Base-by-base conservation (phyloP, 2,888 invertebrate species). In the Brenthis hecate region DNA sequence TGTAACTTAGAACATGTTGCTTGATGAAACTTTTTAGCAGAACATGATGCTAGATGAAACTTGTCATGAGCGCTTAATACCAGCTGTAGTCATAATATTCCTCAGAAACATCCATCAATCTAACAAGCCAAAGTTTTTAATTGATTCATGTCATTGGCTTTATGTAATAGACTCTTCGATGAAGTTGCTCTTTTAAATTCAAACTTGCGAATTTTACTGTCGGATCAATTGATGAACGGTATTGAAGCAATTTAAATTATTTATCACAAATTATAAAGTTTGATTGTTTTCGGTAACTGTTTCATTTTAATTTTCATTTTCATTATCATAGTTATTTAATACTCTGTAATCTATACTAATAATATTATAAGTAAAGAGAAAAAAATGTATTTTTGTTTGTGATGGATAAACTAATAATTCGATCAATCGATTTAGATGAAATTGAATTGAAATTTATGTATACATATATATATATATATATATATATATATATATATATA, bases 141-240 rank as follows among this genome's bases (percentile, higher is more conserved):
- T 51, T 65, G 57, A 65, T 51, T 43, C 6, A 56, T 65, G 56
- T 14, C 65, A 60, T 32, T 60, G 57, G 48, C 53, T 51, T 68
- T 64, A 60, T 68, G 65, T 64, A 63, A 68, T 68, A 55, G 62
- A 66, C 64, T 70, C 50, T 43, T 36, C 47, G 64, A 67, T 64
- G 48, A 70, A 70, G 55, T 68, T 65, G 56, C 56, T 68, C 55
- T 55, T 61, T 56, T 56, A 70, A 68, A 70, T 61, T 68, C 56
- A 69, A 69, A 68, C 58, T 60, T 60, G 28, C 51, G 16, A 53
- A 62, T 62, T 53, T 62, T 16, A 19, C 19, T 32, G 53, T 62
- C 62, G 19, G 51, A 62, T 62, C 50, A 62, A 62, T 53, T 62
- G 51, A 53, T 60, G 60, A 28, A 60, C 48, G 50, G 60, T 60